These are phyloP conservation scores for Dasypolia templi DNA, from an alignment of 2,888 invertebrate species.

Conservation along the genomic window DNA sequence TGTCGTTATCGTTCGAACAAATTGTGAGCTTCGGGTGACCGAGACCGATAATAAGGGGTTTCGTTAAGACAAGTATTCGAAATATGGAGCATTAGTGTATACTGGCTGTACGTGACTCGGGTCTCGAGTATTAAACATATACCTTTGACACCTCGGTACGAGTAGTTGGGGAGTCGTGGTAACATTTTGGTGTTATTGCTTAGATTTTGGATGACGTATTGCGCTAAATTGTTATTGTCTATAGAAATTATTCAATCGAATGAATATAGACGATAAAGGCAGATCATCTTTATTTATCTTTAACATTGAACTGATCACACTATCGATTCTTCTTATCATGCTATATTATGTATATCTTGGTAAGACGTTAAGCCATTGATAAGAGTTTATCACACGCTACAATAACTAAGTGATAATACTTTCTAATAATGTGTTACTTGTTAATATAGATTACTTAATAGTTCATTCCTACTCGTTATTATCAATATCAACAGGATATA, in stretches of 20 bases:
- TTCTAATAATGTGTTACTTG: constrained; percentile 30
- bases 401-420: constrained; percentile 15
- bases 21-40: constrained; percentile 62
- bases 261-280: constrained; percentile 2
- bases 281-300: constrained; percentile 18
- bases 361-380: constrained; percentile 30
- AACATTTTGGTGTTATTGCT: constrained; percentile 23
- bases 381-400: constrained; percentile 9
- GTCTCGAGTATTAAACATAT: constrained; percentile 35
- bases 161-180: constrained; percentile 4
- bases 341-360: constrained; percentile 1
- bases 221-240: neutral
- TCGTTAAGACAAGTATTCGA: constrained; percentile 60
- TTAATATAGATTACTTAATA: constrained; percentile 24
- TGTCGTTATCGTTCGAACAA: constrained; percentile 61
- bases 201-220: neutral
- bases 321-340: constrained; percentile 28
- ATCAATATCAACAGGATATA: constrained; percentile 17
- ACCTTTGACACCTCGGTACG: constrained; percentile 38
- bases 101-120: constrained; percentile 43
- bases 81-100: constrained; percentile 52
- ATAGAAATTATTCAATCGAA: constrained; percentile 6
- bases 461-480: constrained; percentile 16
- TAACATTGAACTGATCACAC: constrained; percentile 3
- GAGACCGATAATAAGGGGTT: constrained; percentile 52